phyloP scores from a whole-genome alignment of 2,888 invertebrate genomes.

The Agriopis aurantiaria region DNA sequence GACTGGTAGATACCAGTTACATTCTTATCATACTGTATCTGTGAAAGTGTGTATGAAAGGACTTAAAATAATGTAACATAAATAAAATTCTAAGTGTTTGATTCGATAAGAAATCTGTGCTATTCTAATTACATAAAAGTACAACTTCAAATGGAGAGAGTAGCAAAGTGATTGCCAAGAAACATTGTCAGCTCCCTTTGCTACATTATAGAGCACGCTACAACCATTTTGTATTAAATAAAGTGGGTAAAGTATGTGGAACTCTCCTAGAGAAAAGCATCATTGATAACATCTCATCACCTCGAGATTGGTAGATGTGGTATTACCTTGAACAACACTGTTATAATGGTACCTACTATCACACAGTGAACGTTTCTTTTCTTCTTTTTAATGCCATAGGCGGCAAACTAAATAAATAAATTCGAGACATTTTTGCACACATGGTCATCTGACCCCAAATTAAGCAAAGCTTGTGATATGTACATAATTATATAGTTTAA shows the following conservation, averaged over 20 bases:
- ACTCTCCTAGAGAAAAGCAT: constrained; percentile 43
- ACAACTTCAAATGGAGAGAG: constrained; percentile 41
- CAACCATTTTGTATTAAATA: background rate
- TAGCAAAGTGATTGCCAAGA: constrained; percentile 47
- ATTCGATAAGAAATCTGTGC: no score
- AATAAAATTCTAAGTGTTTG: no score
- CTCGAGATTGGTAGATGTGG: constrained; percentile 46
- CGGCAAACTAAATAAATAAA: no score
- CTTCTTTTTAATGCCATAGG: no score
- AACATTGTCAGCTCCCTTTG: constrained; percentile 44
- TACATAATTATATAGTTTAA: no score
- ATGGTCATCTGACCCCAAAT: no score
- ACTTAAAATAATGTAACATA: no score
- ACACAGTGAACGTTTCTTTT: background rate
- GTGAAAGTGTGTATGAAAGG: no score
- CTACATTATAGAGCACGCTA: constrained; percentile 8
- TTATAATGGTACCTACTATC: background rate
- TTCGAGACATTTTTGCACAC: no score
- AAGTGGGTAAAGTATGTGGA: constrained; percentile 2
- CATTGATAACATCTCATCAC: constrained; percentile 49
- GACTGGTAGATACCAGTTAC: no score
- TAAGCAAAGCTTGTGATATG: no score
- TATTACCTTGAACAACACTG: constrained; percentile 63
- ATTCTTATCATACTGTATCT: no score
- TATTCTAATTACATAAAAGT: constrained; percentile 26